phyloP scores from a whole-genome alignment of 2,113 vertebrate species.

The Mustelus asterias region DNA sequence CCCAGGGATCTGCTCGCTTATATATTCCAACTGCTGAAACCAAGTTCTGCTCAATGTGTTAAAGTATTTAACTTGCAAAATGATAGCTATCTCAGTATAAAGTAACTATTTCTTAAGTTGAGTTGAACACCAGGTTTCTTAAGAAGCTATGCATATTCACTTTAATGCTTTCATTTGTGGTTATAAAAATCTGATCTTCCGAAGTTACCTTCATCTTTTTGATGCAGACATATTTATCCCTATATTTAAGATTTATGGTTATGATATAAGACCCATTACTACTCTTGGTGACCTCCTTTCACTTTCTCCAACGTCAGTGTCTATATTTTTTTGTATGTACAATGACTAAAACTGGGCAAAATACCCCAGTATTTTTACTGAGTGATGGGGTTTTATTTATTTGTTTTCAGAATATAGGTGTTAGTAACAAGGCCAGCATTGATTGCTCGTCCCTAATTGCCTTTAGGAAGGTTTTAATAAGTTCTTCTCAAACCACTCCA shows the following conservation, averaged over 20 bases:
- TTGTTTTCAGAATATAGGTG: background rate
- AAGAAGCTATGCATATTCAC: background rate
- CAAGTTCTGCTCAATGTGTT: background rate
- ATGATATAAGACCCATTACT: background rate
- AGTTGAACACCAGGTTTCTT: background rate
- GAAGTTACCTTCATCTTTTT: background rate
- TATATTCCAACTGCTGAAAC: background rate
- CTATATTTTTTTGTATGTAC: background rate
- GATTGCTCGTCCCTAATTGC: background rate
- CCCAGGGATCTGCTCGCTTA: background rate
- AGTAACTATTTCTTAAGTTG: background rate
- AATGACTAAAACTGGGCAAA: background rate
- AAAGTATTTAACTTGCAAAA: slow-evolving; percentile 4
- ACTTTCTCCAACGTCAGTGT: background rate
- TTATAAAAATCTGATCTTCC: background rate
- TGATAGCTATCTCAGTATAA: slow-evolving; percentile 5
- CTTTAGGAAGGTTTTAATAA: background rate
- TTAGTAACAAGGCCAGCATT: background rate
- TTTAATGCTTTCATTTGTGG: background rate
- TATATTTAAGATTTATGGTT: background rate
- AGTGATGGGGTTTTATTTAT: background rate
- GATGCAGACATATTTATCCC: background rate
- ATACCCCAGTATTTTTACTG: background rate
- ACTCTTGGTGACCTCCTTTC: background rate
- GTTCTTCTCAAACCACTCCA: background rate